Conservation (phyloP, 2,797 vertebrate species). For the Hydrophis major region DNA sequence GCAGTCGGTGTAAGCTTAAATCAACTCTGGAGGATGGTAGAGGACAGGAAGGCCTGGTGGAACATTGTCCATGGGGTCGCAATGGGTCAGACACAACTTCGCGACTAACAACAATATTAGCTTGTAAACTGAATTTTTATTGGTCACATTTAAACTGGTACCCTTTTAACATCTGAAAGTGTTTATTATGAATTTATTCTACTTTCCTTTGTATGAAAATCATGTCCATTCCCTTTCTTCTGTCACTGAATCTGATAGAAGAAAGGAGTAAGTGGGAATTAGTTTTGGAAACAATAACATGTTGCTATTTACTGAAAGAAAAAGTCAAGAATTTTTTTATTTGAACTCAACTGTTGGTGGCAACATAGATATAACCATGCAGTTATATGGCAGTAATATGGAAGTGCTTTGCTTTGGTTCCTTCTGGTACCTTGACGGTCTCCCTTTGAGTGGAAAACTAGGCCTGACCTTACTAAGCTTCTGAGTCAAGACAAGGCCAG, state of each 20-base stretch:
- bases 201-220: background rate
- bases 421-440: background rate
- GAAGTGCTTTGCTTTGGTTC: background rate
- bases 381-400: background rate
- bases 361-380: background rate
- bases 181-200: background rate
- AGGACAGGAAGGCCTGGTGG: no score
- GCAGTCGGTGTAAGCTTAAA: no score
- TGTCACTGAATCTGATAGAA: background rate
- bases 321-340: background rate
- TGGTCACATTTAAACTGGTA: background rate
- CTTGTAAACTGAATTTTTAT: background rate
- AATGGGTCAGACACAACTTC: no score
- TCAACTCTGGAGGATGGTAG: no score
- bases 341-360: background rate
- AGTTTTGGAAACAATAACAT: background rate
- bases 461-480: background rate
- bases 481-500: background rate
- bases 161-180: background rate
- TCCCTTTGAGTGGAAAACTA: background rate
- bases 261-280: background rate
- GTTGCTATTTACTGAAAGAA: background rate
- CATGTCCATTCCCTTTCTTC: background rate
- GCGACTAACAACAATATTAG: background rate
- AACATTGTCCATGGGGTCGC: no score